Evolutionary conservation across 2,888 invertebrate species (phyloP).

Genomic region (Pilophorus perplexus): DNA sequence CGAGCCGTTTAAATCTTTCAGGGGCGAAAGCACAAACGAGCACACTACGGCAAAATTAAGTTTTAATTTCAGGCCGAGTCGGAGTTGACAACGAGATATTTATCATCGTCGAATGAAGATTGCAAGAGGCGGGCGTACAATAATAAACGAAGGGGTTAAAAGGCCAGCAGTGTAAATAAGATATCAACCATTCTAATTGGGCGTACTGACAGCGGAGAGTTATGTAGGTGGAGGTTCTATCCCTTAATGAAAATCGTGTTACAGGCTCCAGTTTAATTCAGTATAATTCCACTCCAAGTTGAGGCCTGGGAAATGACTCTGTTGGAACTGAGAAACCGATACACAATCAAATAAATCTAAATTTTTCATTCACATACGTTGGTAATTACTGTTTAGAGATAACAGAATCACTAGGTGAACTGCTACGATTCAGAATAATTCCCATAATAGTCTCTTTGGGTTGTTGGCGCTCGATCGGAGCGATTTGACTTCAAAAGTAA

Average conservation of each 20-base stretch:
- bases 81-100: conserved; percentile 29
- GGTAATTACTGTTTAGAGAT: too few species aligned
- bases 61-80: conserved; percentile 21
- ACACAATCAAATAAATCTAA: too few species aligned
- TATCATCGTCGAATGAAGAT: conserved; percentile 28
- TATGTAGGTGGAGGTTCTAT: background rate
- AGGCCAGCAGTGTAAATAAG: conserved; percentile 30
- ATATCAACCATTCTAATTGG: conserved; percentile 34
- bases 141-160: conserved; percentile 10
- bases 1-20: conserved; percentile 1
- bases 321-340: too few species aligned
- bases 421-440: too few species aligned
- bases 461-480: too few species aligned
- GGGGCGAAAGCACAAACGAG: conserved; percentile 8
- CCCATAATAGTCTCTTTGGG: too few species aligned
- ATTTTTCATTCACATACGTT: too few species aligned
- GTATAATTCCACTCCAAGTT: conserved; percentile 13
- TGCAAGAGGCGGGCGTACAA: too few species aligned
- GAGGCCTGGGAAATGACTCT: too few species aligned
- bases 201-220: conserved; percentile 28
- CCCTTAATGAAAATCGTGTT: conserved; percentile 32
- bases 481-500: too few species aligned
- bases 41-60: conserved; percentile 33
- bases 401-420: too few species aligned
- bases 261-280: conserved; percentile 12